phyloP scores from a whole-genome alignment of 2,888 invertebrate genomes.

The Amblyjoppa fuscipennis region DNA sequence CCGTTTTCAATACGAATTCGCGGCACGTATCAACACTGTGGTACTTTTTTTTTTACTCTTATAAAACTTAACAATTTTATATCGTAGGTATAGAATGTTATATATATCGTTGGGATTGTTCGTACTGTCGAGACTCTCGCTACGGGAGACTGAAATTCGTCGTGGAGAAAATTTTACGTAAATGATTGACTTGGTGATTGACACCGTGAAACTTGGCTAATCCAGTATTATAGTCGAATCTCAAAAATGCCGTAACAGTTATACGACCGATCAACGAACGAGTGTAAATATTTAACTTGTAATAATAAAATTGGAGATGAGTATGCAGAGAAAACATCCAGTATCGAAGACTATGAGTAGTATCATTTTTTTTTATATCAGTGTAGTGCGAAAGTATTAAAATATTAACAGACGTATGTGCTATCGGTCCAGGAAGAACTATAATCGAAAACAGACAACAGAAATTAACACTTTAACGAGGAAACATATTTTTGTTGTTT shows the following conservation, averaged over 20 bases:
- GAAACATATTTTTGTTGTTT: not conserved
- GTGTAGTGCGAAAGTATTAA: slow-evolving; percentile 49
- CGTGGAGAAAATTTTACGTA: not conserved
- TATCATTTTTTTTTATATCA: not conserved
- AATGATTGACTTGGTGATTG: not conserved
- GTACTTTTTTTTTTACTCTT: slow-evolving; percentile 38
- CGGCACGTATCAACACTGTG: slow-evolving; percentile 3
- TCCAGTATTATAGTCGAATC: slow-evolving; percentile 48
- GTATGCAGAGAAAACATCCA: not conserved
- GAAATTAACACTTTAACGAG: not conserved
- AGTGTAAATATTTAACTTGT: slow-evolving; percentile 59
- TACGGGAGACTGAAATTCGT: not conserved
- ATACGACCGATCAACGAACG: slow-evolving; percentile 13
- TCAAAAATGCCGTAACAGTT: slow-evolving; percentile 33
- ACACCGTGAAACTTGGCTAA: slow-evolving; percentile 16
- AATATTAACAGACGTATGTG: slow-evolving; percentile 16
- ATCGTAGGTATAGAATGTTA: slow-evolving; percentile 28
- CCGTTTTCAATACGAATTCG: slow-evolving; percentile 13
- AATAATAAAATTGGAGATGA: slow-evolving; percentile 43
- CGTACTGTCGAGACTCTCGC: not conserved
- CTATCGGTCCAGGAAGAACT: not conserved
- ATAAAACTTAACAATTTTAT: slow-evolving; percentile 50
- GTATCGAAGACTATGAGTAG: slow-evolving; percentile 11
- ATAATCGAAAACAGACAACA: not conserved
- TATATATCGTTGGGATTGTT: slow-evolving; percentile 17